These are phyloP conservation scores for Trachops cirrhosus DNA, from an alignment of 2,797 vertebrate genomes.

Conservation along the genomic window DNA sequence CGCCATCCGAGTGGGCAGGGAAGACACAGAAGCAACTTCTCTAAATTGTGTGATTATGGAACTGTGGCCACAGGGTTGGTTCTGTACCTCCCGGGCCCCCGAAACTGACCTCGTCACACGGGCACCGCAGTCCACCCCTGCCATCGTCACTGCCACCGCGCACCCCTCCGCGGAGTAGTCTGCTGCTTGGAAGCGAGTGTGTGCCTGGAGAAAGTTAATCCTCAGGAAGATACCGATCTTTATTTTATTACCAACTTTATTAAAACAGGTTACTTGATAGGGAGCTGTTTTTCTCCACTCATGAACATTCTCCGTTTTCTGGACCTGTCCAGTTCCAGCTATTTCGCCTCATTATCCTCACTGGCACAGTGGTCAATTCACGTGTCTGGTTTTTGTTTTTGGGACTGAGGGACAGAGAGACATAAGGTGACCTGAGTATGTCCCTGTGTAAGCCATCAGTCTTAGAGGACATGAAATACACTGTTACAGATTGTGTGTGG, in stretches of 20 bases:
- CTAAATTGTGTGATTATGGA: neutral
- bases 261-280: neutral
- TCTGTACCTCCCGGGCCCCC: neutral
- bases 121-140: neutral
- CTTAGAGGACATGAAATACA: neutral
- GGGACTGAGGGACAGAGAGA: neutral
- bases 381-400: conserved; percentile 1
- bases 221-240: neutral
- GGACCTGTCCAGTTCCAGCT: neutral
- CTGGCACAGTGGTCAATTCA: neutral
- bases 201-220: neutral
- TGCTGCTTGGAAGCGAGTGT: neutral
- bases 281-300: neutral
- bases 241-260: conserved; percentile 26
- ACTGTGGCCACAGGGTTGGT: neutral
- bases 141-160: neutral
- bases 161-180: neutral
- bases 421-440: neutral
- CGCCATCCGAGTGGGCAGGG: neutral
- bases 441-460: neutral
- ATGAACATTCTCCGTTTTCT: neutral
- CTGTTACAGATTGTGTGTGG: neutral
- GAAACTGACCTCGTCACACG: neutral
- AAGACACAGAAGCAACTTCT: neutral
- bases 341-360: neutral